A percentile compares a stretch with the other conserved stretches of the same genome.
Evolutionary conservation across 1,140 invertebrate genomes (phyloP).

Genomic region (Cyclargus thomasi): DNA sequence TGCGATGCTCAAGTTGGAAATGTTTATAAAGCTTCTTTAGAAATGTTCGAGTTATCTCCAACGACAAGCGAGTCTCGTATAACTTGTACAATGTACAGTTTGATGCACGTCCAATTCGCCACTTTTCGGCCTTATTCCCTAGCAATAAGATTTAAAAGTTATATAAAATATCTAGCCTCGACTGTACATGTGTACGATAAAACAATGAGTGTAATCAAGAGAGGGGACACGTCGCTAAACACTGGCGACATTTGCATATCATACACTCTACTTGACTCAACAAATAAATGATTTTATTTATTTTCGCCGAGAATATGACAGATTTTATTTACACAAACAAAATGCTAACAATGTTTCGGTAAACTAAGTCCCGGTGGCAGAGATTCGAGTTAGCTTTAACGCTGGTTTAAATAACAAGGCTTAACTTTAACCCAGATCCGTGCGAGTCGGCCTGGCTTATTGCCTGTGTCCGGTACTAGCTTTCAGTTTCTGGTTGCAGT

Average conservation of each 20-base stretch:
- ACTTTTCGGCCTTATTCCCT: too few relatives aligned
- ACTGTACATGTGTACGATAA: slow-evolving; percentile 12
- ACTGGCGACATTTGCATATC: not conserved
- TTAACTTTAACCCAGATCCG: too few relatives aligned
- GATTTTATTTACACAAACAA: too few relatives aligned
- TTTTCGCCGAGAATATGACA: not conserved
- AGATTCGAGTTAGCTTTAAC: too few relatives aligned
- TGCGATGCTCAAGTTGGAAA: not conserved
- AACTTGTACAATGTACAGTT: not conserved
- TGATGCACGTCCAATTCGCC: too few relatives aligned
- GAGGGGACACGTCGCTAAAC: not conserved
- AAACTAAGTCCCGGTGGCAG: too few relatives aligned
- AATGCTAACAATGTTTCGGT: too few relatives aligned
- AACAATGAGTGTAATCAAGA: slow-evolving; percentile 7
- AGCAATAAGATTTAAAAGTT: too few relatives aligned
- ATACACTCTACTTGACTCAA: not conserved
- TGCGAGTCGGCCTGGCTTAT: not conserved
- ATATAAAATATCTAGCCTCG: not conserved
- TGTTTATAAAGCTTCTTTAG: not conserved
- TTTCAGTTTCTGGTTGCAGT: not conserved
- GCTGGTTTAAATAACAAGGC: too few relatives aligned
- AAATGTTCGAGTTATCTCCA: slow-evolving; percentile 5
- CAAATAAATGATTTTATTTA: not conserved
- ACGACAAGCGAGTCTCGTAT: not conserved
- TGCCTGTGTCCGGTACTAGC: not conserved